Percentiles rank a stretch among this genome's conserved stretches.
phyloP scores from a whole-genome alignment of 2,888 invertebrate species.

The Lasiommata megera region DNA sequence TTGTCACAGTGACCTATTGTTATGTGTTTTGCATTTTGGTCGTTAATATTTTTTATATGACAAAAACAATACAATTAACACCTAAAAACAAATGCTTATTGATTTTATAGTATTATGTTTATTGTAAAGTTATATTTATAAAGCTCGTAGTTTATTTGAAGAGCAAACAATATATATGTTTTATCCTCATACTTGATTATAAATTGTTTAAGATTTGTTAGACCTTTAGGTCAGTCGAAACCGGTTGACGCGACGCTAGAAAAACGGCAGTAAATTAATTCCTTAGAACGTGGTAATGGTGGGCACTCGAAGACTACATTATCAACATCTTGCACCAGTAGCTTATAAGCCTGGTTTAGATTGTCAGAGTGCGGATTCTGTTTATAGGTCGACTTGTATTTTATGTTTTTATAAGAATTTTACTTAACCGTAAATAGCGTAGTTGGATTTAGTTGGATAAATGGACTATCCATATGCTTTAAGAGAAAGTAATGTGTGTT shows the following conservation, averaged over 20 bases:
- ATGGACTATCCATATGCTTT: no score
- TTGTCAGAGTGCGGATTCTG: slow-evolving; percentile 23
- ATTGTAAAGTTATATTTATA: no score
- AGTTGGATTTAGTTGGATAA: no score
- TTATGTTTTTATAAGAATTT: slow-evolving; percentile 19
- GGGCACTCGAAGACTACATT: slow-evolving; percentile 24
- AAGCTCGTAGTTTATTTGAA: background rate
- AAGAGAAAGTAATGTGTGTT: no score
- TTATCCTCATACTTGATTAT: background rate
- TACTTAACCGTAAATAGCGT: background rate
- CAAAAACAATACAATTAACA: no score
- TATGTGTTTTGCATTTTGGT: background rate
- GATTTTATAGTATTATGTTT: no score
- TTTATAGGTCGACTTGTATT: slow-evolving; percentile 21
- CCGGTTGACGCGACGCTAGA: slow-evolving; percentile 8
- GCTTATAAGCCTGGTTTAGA: slow-evolving; percentile 33
- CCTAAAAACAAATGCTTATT: no score
- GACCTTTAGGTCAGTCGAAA: background rate
- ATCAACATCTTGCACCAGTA: slow-evolving; percentile 24
- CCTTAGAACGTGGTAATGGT: slow-evolving; percentile 27
- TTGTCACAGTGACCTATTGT: background rate
- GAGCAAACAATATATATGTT: background rate
- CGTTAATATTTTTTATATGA: background rate
- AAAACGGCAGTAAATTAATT: slow-evolving; percentile 22
- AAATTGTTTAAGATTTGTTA: background rate